Evolutionary conservation across 1,140 invertebrate genomes (phyloP).

Genomic region (Myzus persicae): DNA sequence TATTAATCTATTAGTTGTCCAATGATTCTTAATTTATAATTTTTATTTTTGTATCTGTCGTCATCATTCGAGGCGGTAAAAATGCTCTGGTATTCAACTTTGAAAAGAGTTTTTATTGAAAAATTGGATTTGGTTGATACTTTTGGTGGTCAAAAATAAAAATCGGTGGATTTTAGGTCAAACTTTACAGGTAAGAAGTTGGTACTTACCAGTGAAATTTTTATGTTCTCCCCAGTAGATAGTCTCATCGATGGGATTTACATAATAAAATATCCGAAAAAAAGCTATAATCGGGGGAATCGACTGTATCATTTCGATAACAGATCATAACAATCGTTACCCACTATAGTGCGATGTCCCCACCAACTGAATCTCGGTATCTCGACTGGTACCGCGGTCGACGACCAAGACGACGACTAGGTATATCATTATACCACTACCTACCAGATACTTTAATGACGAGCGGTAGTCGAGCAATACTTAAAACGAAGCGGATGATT

Average conservation of each 20-base stretch:
- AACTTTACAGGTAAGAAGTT: neutral
- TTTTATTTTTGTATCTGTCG: neutral
- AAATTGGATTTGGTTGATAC: neutral
- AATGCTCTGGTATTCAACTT: neutral
- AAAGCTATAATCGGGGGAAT: neutral
- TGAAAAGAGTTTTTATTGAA: neutral
- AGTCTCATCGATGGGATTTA: no score
- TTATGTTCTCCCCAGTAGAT: no score
- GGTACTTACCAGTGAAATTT: neutral
- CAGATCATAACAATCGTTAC: neutral
- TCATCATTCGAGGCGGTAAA: neutral
- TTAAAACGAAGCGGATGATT: neutral
- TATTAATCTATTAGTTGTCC: no score
- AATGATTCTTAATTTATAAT: neutral
- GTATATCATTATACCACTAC: no score
- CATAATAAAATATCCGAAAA: neutral
- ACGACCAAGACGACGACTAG: neutral
- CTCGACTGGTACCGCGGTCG: neutral
- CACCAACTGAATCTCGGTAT: neutral
- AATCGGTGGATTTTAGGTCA: no score
- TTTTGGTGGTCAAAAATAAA: neutral
- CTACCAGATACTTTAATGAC: no score
- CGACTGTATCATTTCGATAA: neutral
- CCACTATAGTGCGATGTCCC: neutral
- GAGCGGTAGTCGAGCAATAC: neutral